A percentile compares a stretch with the other conserved stretches of the same genome.
Conservation (phyloP, 2,113 vertebrate species). For the Paradisaea rubra region DNA sequence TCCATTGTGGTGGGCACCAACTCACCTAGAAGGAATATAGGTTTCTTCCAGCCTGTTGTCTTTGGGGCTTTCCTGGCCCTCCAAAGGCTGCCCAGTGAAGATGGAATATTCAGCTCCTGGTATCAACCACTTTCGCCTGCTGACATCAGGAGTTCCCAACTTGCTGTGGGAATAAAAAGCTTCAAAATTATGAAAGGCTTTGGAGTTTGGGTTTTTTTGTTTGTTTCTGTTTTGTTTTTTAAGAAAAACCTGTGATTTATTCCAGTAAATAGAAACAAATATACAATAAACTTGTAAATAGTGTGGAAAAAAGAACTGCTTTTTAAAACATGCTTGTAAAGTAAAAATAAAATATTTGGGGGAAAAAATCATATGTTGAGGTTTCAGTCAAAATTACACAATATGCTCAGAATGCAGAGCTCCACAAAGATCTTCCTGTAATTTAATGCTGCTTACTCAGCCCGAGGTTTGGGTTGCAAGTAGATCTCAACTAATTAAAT, state of each 20-base stretch:
- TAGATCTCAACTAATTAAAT: not conserved
- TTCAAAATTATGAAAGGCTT: conserved; percentile 59
- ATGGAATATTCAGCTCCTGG: conserved; percentile 75
- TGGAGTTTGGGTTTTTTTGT: not conserved
- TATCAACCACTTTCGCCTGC: conserved; percentile 73
- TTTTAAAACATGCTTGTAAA: not conserved
- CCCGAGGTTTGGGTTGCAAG: not conserved
- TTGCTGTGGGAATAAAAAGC: conserved; percentile 65
- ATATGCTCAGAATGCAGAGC: not conserved
- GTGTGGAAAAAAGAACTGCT: not conserved
- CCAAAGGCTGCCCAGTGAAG: conserved; percentile 75
- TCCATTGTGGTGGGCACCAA: not conserved
- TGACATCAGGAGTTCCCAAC: conserved; percentile 69
- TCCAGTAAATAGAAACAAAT: not conserved
- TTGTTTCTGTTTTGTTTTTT: not conserved
- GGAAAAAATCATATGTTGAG: not conserved
- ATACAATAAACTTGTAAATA: not conserved
- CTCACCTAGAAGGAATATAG: conserved; percentile 55
- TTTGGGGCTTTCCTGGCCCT: not conserved
- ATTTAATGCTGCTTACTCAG: not conserved
- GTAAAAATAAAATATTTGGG: not conserved
- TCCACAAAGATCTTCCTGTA: not conserved
- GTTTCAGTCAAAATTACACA: not conserved
- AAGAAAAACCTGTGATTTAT: not conserved
- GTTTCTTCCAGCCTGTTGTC: conserved; percentile 45